These are phyloP conservation scores for Leptinotarsa lineolata DNA, from an alignment of 1,140 invertebrate species.

Conservation along the genomic window DNA sequence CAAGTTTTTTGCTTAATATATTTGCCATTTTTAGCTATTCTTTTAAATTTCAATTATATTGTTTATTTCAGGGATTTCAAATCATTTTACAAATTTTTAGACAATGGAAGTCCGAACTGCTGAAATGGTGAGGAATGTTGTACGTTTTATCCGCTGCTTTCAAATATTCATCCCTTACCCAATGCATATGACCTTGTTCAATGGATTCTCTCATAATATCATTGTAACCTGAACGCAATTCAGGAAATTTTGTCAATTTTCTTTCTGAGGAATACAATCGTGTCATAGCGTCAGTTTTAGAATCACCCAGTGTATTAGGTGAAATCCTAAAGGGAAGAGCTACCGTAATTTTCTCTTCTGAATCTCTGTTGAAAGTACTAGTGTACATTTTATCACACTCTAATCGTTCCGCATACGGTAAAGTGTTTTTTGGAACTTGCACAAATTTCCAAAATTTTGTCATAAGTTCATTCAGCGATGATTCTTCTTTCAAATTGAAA, in stretches of 20 bases:
- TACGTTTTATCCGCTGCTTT: background rate
- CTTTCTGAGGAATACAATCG: slow-evolving; percentile 13
- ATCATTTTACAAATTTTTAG: too few species aligned
- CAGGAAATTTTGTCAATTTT: slow-evolving; percentile 10
- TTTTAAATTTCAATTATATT: too few species aligned
- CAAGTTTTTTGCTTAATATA: too few species aligned
- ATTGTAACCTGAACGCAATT: slow-evolving; percentile 12
- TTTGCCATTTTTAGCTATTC: too few species aligned
- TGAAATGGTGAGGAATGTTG: slow-evolving; percentile 10
- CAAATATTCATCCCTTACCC: slow-evolving; percentile 17
- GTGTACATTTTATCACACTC: slow-evolving; percentile 13
- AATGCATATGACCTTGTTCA: too few species aligned
- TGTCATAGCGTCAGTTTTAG: slow-evolving; percentile 6
- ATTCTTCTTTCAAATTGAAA: too few species aligned
- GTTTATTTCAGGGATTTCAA: too few species aligned
- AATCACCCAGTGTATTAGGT: too few species aligned
- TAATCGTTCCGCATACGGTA: slow-evolving; percentile 1
- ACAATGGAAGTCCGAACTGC: too few species aligned
- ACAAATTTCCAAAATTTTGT: slow-evolving; percentile 7
- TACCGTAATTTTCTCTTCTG: slow-evolving; percentile 6
- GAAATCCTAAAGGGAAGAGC: slow-evolving; percentile 9
- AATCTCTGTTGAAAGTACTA: slow-evolving; percentile 6
- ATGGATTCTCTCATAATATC: slow-evolving; percentile 12
- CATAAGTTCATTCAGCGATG: slow-evolving; percentile 3
- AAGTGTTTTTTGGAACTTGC: slow-evolving; percentile 16